These are phyloP conservation scores for Lagenorhynchus albirostris DNA, from an alignment of 2,113 vertebrate genomes.

Conservation along the genomic window DNA sequence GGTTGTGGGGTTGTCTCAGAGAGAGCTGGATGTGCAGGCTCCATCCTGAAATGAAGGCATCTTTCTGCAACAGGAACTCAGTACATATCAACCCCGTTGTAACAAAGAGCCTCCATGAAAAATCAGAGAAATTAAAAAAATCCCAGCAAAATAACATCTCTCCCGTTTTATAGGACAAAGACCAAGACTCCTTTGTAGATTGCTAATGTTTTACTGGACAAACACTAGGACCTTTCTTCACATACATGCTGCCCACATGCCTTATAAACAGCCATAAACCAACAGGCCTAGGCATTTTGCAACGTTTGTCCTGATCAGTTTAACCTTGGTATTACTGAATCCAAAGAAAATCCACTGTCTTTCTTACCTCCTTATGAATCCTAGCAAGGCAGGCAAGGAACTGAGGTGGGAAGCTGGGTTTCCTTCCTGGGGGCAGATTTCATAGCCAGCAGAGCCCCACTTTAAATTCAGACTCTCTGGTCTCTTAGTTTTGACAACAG, in stretches of 20 bases:
- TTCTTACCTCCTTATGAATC: background rate
- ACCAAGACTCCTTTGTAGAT: background rate
- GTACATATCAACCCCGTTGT: background rate
- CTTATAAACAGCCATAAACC: background rate
- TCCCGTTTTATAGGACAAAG: background rate
- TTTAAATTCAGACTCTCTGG: background rate
- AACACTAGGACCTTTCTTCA: background rate
- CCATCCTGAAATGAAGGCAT: background rate
- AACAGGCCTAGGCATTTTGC: background rate
- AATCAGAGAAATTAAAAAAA: background rate
- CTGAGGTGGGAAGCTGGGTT: background rate
- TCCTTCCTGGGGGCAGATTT: background rate
- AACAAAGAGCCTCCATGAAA: background rate
- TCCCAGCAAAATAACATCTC: background rate
- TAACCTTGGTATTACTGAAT: background rate
- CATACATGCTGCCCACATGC: background rate
- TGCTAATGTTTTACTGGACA: background rate
- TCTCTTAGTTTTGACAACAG: conserved; percentile 6
- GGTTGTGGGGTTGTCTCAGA: background rate
- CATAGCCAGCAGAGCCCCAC: background rate
- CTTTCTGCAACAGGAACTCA: background rate
- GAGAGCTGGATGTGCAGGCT: background rate
- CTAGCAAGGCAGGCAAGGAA: background rate
- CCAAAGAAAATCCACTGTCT: background rate
- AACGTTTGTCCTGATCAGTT: background rate